A percentile compares a stretch with the other conserved stretches of the same genome.
These are phyloP conservation scores for Chloroceryle amazona DNA, from an alignment of 2,797 vertebrate genomes.

Conservation along the genomic window DNA sequence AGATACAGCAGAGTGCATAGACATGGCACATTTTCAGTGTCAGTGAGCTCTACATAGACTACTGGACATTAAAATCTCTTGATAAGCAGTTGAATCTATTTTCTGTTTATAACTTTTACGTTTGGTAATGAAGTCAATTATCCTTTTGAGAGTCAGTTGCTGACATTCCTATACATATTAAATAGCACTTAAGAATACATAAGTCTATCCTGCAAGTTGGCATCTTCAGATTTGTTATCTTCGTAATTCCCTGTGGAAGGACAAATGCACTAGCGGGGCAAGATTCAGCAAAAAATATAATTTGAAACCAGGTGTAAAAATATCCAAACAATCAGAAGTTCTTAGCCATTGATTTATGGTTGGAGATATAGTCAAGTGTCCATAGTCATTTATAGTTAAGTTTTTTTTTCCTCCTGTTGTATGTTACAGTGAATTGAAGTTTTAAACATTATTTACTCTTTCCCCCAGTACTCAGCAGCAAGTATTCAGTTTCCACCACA, in stretches of 20 bases:
- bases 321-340: not conserved
- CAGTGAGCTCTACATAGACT: not conserved
- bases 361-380: not conserved
- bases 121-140: not conserved
- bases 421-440: not conserved
- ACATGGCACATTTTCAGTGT: not conserved
- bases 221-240: not conserved
- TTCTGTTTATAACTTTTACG: not conserved
- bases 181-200: not conserved
- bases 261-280: not conserved
- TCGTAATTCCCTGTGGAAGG: not conserved
- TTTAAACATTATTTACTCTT: not conserved
- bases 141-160: not conserved
- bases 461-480: not conserved
- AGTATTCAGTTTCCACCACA: not conserved
- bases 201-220: not conserved
- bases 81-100: not conserved
- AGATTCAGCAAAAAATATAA: not conserved
- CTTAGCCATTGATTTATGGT: not conserved
- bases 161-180: not conserved
- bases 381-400: fast-evolving
- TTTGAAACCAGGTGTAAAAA: not conserved
- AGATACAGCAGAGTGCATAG: not conserved
- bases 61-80: too few species aligned
- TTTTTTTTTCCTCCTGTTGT: not conserved